These are phyloP conservation scores for Mionectes olivaceus DNA, from an alignment of 2,797 vertebrate genomes.

Conservation along the genomic window DNA sequence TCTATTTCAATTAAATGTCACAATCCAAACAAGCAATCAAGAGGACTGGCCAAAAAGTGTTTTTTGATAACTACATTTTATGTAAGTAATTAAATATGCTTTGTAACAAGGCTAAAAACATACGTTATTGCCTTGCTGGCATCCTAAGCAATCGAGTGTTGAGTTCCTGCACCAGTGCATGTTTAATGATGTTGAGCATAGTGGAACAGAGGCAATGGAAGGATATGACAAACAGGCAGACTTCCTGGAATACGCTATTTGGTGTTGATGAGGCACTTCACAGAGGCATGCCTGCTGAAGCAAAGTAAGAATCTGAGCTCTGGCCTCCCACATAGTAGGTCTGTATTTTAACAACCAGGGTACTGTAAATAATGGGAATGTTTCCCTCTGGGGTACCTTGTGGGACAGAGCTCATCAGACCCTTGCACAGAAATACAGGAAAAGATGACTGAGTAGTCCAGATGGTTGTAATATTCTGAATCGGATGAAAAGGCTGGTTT, in stretches of 20 bases:
- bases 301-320: constrained; percentile 4
- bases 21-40: background rate
- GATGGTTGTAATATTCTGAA: constrained; percentile 29
- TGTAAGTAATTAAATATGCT: background rate
- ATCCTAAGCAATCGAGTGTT: background rate
- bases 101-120: background rate
- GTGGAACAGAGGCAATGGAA: background rate
- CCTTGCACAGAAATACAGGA: constrained; percentile 33
- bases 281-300: background rate
- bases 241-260: background rate
- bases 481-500: background rate
- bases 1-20: background rate
- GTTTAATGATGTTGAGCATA: background rate
- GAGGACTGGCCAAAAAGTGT: background rate
- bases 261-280: constrained; percentile 35
- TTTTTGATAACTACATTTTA: background rate
- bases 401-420: constrained; percentile 33
- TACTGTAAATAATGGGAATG: constrained; percentile 11
- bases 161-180: background rate
- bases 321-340: constrained; percentile 35
- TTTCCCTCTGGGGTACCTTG: background rate
- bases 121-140: background rate
- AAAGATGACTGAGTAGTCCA: constrained; percentile 33
- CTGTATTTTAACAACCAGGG: constrained; percentile 51
- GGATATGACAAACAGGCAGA: background rate